Conservation (phyloP, 2,113 vertebrate species). For the Lipophrys pholis region DNA sequence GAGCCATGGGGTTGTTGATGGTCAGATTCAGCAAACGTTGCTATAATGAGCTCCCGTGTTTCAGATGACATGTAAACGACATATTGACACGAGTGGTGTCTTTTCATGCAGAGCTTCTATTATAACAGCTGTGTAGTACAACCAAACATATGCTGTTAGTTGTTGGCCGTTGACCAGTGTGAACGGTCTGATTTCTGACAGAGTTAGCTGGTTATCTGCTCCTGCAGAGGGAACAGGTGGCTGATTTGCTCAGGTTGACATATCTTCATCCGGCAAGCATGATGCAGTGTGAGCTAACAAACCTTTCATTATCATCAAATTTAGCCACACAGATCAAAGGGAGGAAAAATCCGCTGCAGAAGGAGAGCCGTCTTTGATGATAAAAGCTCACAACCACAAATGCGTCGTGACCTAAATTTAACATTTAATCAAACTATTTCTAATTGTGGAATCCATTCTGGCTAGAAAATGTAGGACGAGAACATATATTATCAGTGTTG, state of each 20-base stretch:
- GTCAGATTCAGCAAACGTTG: too few species aligned
- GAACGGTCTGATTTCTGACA: not conserved
- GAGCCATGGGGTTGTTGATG: too few species aligned
- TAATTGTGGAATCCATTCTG: slow-evolving; percentile 52
- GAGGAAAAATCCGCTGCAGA: slow-evolving; percentile 48
- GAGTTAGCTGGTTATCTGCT: slow-evolving; percentile 42
- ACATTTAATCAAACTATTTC: slow-evolving; percentile 61
- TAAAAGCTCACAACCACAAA: slow-evolving; percentile 54
- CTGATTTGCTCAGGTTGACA: slow-evolving; percentile 60
- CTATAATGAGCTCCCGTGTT: too few species aligned
- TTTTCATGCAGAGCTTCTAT: not conserved
- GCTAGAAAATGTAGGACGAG: slow-evolving; percentile 27
- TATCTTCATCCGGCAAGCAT: slow-evolving; percentile 53
- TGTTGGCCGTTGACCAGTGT: slow-evolving; percentile 2
- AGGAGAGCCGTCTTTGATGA: slow-evolving; percentile 56
- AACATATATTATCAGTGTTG: slow-evolving; percentile 31
- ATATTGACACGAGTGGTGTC: too few species aligned
- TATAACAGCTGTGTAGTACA: not conserved
- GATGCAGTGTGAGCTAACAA: slow-evolving; percentile 32
- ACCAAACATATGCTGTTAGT: not conserved
- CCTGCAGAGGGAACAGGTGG: slow-evolving; percentile 44
- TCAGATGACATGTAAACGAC: too few species aligned
- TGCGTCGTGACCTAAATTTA: slow-evolving; percentile 51
- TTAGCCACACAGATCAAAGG: slow-evolving; percentile 69
- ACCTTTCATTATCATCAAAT: slow-evolving; percentile 66